Percentiles rank a stretch among this genome's conserved stretches.
phyloP scores from a whole-genome alignment of 2,888 invertebrate species.

The Tetragnatha montana region DNA sequence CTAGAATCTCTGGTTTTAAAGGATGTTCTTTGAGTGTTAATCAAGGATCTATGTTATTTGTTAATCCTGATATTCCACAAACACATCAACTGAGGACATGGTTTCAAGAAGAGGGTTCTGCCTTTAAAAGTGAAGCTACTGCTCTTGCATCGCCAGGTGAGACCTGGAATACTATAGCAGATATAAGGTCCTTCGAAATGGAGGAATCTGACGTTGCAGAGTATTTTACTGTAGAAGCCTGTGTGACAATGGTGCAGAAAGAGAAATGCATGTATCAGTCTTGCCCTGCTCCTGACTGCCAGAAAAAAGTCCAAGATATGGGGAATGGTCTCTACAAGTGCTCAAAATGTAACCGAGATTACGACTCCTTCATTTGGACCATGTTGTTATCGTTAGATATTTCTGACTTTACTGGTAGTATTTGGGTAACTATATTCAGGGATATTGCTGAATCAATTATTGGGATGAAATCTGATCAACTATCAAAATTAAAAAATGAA shows the following conservation, averaged over 20 bases:
- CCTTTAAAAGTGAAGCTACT: conserved; percentile 78
- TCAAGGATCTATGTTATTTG: conserved; percentile 79
- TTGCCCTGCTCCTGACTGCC: conserved; percentile 91
- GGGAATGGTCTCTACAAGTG: conserved; percentile 92
- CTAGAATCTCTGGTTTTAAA: conserved; percentile 89
- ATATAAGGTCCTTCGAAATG: conserved; percentile 83
- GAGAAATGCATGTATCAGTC: conserved; percentile 94
- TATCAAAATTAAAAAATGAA: conserved; percentile 81
- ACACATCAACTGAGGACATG: conserved; percentile 91
- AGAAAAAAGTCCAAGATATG: conserved; percentile 94
- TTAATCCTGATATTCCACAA: conserved; percentile 92
- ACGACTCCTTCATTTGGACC: conserved; percentile 89
- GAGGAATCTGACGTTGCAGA: conserved; percentile 84
- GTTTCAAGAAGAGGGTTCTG: conserved; percentile 83
- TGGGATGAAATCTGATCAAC: conserved; percentile 83
- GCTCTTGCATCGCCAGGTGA: neutral
- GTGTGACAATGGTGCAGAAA: conserved; percentile 84
- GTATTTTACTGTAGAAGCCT: conserved; percentile 87
- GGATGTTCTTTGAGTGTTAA: conserved; percentile 77
- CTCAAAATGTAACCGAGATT: conserved; percentile 93
- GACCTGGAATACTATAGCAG: conserved; percentile 85
- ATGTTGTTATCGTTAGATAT: conserved; percentile 82
- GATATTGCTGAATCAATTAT: conserved; percentile 85
- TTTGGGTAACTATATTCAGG: conserved; percentile 94
- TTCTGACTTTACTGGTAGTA: conserved; percentile 89